These are phyloP conservation scores for Ophonus ardosiacus DNA, from an alignment of 2,888 invertebrate genomes.

Conservation along the genomic window DNA sequence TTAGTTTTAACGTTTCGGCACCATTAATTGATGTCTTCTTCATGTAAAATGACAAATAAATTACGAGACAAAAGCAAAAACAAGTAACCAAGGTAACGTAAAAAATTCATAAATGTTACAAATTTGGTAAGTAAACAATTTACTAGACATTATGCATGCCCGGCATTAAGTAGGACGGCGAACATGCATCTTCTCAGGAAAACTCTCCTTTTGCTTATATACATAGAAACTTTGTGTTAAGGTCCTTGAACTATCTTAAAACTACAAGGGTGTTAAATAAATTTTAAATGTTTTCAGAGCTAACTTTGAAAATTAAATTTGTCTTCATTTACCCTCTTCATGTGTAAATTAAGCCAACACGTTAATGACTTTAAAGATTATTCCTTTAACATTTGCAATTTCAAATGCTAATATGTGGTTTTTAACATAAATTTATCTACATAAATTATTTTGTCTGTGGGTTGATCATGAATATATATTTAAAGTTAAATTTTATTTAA, in stretches of 20 bases:
- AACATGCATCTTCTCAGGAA: too few relatives aligned
- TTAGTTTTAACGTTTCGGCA: too few relatives aligned
- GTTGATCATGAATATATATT: too few relatives aligned
- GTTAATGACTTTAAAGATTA: neutral
- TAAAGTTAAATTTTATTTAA: neutral
- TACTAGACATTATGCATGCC: too few relatives aligned
- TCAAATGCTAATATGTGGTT: neutral
- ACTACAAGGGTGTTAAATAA: neutral
- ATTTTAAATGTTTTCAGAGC: neutral
- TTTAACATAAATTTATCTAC: neutral
- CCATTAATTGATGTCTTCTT: too few relatives aligned
- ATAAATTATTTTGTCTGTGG: neutral
- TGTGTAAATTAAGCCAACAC: neutral
- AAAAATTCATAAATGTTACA: too few relatives aligned
- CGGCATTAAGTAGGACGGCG: too few relatives aligned
- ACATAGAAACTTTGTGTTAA: neutral
- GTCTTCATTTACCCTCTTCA: slow-evolving; percentile 10
- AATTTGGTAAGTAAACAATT: too few relatives aligned
- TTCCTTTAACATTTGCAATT: neutral
- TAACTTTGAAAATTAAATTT: slow-evolving; percentile 22
- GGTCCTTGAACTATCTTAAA: neutral
- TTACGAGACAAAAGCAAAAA: too few relatives aligned
- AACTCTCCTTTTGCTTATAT: too few relatives aligned
- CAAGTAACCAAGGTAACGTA: too few relatives aligned
- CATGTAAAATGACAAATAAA: too few relatives aligned